Conservation (phyloP, 2,113 vertebrate species). For the Notechis scutatus region DNA sequence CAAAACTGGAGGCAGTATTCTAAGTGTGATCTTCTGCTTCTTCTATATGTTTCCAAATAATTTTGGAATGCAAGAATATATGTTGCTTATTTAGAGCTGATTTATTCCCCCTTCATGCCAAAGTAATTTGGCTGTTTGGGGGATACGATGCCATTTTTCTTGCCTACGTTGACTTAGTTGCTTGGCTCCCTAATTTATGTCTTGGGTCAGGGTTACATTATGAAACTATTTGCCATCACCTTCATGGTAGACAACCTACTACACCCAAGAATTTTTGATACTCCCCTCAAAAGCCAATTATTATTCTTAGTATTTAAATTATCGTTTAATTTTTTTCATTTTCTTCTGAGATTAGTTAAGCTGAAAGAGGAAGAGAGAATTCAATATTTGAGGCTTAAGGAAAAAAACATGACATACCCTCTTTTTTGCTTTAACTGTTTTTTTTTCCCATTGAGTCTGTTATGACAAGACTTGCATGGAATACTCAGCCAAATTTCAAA, state of each 20-base stretch:
- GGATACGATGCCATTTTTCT: background rate
- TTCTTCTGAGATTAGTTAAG: background rate
- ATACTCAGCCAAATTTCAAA: background rate
- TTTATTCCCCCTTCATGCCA: background rate
- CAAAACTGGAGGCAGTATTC: too few relatives aligned
- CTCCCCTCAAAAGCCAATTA: background rate
- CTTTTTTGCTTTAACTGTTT: background rate
- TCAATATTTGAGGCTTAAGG: background rate
- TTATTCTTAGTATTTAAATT: background rate
- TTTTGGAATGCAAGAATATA: background rate
- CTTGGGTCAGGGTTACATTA: background rate
- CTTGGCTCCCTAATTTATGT: background rate
- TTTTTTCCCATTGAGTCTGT: background rate
- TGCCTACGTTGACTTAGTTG: background rate
- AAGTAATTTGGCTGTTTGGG: background rate
- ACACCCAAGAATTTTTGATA: background rate
- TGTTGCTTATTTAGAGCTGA: background rate
- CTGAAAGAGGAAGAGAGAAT: background rate
- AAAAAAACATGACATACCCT: background rate
- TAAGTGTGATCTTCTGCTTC: background rate
- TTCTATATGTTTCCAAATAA: background rate
- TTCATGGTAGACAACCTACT: background rate
- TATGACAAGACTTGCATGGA: background rate
- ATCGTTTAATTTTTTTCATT: background rate
- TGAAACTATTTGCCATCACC: background rate